These are phyloP conservation scores for Drosophila sucinea DNA, from an alignment of 1,140 invertebrate species.

Conservation along the genomic window DNA sequence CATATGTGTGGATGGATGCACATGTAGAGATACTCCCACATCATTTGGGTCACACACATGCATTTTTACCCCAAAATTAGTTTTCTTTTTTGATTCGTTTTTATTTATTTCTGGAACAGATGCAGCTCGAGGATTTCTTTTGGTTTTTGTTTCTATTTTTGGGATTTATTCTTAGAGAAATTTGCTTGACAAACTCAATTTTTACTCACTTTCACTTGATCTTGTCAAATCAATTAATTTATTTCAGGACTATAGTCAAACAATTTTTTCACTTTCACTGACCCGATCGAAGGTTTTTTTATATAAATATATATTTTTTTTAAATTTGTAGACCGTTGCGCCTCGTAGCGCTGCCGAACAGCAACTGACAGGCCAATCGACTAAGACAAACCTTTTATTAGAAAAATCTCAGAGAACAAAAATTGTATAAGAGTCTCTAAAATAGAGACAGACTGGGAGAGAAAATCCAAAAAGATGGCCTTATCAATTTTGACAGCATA, in stretches of 20 bases:
- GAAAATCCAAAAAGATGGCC: neutral
- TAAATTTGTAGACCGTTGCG: slow-evolving; percentile 37
- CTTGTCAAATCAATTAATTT: slow-evolving; percentile 20
- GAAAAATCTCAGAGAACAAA: slow-evolving; percentile 31
- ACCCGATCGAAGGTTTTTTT: neutral
- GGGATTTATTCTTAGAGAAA: slow-evolving; percentile 16
- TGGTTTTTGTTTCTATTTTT: slow-evolving; percentile 47
- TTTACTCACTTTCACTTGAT: slow-evolving; percentile 32
- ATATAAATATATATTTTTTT: neutral
- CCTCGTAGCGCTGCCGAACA: slow-evolving; percentile 61
- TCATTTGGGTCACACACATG: slow-evolving; percentile 51
- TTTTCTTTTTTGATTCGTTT: slow-evolving; percentile 17
- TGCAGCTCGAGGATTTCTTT: slow-evolving; percentile 3
- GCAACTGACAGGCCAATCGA: slow-evolving; percentile 54
- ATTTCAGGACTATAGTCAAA: slow-evolving; percentile 4
- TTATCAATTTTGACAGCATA: slow-evolving; percentile 37
- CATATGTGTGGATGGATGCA: neutral
- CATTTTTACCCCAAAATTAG: slow-evolving; percentile 39
- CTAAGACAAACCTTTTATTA: slow-evolving; percentile 55
- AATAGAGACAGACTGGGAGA: slow-evolving; percentile 17
- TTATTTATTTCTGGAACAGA: slow-evolving; percentile 68
- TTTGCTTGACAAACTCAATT: slow-evolving; percentile 22
- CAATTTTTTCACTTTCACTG: slow-evolving; percentile 36
- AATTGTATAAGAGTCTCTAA: neutral
- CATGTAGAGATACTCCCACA: slow-evolving; percentile 3